These are phyloP conservation scores for Paedocypris sp. DNA, from an alignment of 2,113 vertebrate genomes.

Conservation along the genomic window DNA sequence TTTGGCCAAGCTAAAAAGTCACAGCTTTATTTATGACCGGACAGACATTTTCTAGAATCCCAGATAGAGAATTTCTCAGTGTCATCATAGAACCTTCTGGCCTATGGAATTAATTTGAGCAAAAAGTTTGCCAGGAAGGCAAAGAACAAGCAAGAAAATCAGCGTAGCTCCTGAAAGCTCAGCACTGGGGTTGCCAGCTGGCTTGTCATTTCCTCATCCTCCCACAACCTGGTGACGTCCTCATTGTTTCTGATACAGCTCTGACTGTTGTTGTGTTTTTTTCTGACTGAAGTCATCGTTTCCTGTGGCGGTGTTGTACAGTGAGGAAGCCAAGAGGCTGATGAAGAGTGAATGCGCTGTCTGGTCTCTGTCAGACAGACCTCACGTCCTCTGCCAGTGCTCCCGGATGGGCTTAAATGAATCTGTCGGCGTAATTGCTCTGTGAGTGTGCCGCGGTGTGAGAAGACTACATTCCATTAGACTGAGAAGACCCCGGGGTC, in stretches of 20 bases:
- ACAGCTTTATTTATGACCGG: too few relatives aligned
- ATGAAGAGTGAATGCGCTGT: conserved; percentile 13
- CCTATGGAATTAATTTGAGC: conserved; percentile 20
- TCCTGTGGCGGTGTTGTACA: conserved; percentile 5
- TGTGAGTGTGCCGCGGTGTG: conserved; percentile 34
- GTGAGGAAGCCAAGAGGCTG: background rate
- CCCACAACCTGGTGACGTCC: background rate
- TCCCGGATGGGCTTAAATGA: conserved; percentile 30
- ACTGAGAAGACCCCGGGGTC: conserved; percentile 27
- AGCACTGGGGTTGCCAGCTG: conserved; percentile 3
- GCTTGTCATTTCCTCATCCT: conserved; percentile 3
- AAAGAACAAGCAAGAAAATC: conserved; percentile 2
- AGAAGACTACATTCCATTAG: conserved; percentile 37
- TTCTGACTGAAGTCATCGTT: conserved; percentile 20
- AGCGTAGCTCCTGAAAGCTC: background rate
- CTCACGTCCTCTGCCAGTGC: conserved; percentile 1
- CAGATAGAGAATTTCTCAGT: conserved; percentile 13
- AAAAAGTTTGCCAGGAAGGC: conserved; percentile 5
- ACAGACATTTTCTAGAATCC: too few relatives aligned
- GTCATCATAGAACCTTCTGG: background rate
- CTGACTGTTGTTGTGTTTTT: conserved; percentile 19
- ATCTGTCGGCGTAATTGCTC: conserved; percentile 41
- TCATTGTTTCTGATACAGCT: conserved; percentile 13
- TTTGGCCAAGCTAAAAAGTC: too few relatives aligned
- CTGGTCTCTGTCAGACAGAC: conserved; percentile 20